Base-by-base conservation (phyloP, 2,113 vertebrate species). In the Rhinopomastus cyanomelas region DNA sequence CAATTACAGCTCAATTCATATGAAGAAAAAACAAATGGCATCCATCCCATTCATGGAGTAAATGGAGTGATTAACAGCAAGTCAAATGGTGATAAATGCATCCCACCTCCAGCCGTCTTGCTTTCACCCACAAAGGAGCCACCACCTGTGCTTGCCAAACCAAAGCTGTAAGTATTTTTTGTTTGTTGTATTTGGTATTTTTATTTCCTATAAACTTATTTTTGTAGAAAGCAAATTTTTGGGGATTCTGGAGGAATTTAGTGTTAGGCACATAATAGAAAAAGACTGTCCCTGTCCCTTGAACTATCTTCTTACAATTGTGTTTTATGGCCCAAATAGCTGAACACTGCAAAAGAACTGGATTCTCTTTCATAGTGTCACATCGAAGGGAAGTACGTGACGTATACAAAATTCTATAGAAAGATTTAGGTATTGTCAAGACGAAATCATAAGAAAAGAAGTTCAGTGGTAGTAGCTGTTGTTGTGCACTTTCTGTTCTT, bases 161-260 rank as follows among this genome's bases (percentile, higher is more conserved):
- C 99, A 48, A 99, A 99, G 96, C 98, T 99, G 99, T 99, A 97
- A 99, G 99, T 99, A 97, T 53, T 94, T 68, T 56, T 77, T 42
- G 39, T 42, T 36, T 20, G 25, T 72, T 71, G 80, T 20, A 16
- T 29, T 60, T 64, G 32, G 26, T 51, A 60, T 78, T 71, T 64
- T 89, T 93, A 20, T 60, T 89, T 91, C 61, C 56, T 95, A 27
- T 72, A 76, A 61, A 71, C 61, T 59, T 77, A 22, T 95, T 55
- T 88, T 88, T 92, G 49, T 56, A 78, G 52, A 84, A 72, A 74
- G 57, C 37, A 77, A 81, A 21, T 34, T 32, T 85, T 94, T 91
- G 26, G 39, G 39, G 39, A n/a, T n/a, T 34, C 62, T 36, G 27
- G 26, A 87, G 53, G 18, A 8, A 15, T 57, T 51, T 26, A 32